Conservation (phyloP, 2,797 vertebrate genomes). For the Neomorphus geoffroyi region DNA sequence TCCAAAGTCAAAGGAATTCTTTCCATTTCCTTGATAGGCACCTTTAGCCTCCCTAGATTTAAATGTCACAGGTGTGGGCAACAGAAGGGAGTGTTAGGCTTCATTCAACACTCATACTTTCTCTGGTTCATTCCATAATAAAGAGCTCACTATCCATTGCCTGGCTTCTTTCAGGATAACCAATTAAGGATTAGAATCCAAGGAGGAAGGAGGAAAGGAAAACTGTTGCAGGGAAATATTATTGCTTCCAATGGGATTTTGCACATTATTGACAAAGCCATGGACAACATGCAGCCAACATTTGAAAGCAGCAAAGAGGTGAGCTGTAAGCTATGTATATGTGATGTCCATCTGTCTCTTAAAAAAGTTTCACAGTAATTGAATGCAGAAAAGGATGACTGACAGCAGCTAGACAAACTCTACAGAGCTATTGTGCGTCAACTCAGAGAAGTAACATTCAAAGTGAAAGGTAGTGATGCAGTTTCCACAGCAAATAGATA, state of each 20-base stretch:
- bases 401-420: background rate
- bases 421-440: background rate
- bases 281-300: slow-evolving; percentile 82
- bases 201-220: slow-evolving; percentile 81
- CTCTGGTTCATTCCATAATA: background rate
- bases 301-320: slow-evolving; percentile 85
- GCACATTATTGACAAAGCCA: slow-evolving; percentile 86
- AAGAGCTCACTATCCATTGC: background rate
- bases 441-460: background rate
- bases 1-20: background rate
- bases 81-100: background rate
- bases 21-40: background rate
- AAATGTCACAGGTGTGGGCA: background rate
- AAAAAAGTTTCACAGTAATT: background rate
- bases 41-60: background rate
- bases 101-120: background rate
- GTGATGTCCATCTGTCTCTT: background rate
- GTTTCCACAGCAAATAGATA: background rate
- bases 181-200: slow-evolving; percentile 83
- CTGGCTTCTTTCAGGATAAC: slow-evolving; percentile 73
- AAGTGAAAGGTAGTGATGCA: background rate
- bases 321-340: background rate
- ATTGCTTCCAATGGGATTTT: slow-evolving; percentile 90
- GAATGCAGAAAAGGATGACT: background rate
- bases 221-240: slow-evolving; percentile 82